Base-by-base conservation (phyloP, 2,113 vertebrate species). In the Misgurnus anguillicaudatus region DNA sequence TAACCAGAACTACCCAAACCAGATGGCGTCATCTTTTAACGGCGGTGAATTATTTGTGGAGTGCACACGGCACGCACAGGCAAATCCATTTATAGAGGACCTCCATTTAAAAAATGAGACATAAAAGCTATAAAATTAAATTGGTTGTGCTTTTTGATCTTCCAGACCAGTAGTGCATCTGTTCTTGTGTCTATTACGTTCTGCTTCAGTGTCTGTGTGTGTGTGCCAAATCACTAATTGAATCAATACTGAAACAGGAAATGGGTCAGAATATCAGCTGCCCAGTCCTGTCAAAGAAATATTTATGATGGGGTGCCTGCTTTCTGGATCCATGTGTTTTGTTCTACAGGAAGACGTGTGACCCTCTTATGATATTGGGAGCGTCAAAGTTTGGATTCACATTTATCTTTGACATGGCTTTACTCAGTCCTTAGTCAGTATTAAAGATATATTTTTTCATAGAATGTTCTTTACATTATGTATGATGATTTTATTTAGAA, bases 161-260 rank as follows among this genome's bases (percentile, higher is more conserved):
- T 19, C 57, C 65, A 57, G 66, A 51, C 47, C 13, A 11, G 75
- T 21, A 39, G 41, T 79, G 63, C 14, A 39, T 57, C 48, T 70
- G 63, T 21, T 36, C 31, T 24, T 55, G 14, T 41, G 39, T 3
- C 19, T 24, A n/a, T 51, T n/a, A 6, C 53, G 67, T 48, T 36
- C 45, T 51, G 24, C 17, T 64, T 19, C 13, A 14, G 51, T 68
- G 65, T 68, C 8, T 51, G 45, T 51, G 68, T 53, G 19, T 36
- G 14, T 75, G n/a, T 45, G 2, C 17, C 45, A 8, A 63, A 74
- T 80, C 62, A n/a, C 48, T 68, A 57, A 77, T 19, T 64, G 66
- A 77, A 83, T 80, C 82, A 74, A 63, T 83, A 68, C 53, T 2
- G 8, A 53, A 10, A 66, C 63, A 21, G 66, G 36, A 77, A 21